Base-by-base conservation (phyloP, 2,113 vertebrate species). In the Oncorhynchus keta region DNA sequence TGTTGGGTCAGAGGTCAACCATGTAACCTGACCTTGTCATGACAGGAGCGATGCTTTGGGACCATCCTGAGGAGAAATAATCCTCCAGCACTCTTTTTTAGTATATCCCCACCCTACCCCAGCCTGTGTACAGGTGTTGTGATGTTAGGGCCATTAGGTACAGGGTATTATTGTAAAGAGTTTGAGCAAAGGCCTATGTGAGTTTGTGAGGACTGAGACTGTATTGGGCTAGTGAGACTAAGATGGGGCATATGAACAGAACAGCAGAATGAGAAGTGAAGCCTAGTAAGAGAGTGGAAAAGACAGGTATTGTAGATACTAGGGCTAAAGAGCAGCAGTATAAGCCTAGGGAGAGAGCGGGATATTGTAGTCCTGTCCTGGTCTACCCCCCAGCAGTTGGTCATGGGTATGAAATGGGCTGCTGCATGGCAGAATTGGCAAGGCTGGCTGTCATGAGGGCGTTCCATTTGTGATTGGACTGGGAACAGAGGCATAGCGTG, bases 121-220 rank as follows among this genome's bases (percentile, higher is more conserved):
- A 45, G 39, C 39, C 39, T 45, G 39, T 12, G 39, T 45, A 45
- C 9, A 45, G 9, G 39, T 76, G 82, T 86, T 88, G 90, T 79
- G 82, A 90, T 87, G 81, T 57, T 73, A 69, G 57, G 80, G 75
- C 79, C 39, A 78, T 68, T 87, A 82, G 82, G 87, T 86, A 91
- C 79, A 80, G 84, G 87, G 79, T 78, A 80, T 71, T 78, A 80
- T 71, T 71, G 55, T 71, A 89, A 91, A 74, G 79, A 45, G 77
- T 87, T 85, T 82, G 87, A 88, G 78, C 76, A 87, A 45, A 45
- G 9, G 39, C 39, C 82, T 83, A 86, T 76, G 82, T 89, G 85
- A 87, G 77, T 85, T 84, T 83, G 76, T 11, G 22, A 3, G 35
- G 48, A 35, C 26, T 35, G 55, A 11, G 39, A 45, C 39, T 45